Evolutionary conservation across 2,113 vertebrate species (phyloP).

Genomic region (Daboia siamensis): DNA sequence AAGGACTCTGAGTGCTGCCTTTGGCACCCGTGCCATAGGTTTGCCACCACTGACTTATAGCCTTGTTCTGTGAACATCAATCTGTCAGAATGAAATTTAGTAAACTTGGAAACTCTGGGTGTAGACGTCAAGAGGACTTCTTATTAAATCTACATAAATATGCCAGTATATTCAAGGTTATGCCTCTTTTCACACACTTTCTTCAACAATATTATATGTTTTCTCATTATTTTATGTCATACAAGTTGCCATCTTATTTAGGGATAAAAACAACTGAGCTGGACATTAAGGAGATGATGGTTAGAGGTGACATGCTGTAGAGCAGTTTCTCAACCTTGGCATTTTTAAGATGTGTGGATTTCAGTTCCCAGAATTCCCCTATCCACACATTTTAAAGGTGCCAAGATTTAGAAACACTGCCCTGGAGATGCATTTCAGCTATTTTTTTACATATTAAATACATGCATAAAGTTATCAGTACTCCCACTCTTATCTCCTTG

Average conservation of each 20-base stretch:
- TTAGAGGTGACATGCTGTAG: neutral
- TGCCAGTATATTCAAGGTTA: neutral
- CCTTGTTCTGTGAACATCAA: neutral
- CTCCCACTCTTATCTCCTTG: neutral
- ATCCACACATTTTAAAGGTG: neutral
- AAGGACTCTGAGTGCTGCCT: no score
- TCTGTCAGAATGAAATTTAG: neutral
- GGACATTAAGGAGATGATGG: neutral
- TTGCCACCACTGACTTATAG: neutral
- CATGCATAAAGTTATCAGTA: neutral
- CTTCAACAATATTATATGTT: neutral
- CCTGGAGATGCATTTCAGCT: neutral
- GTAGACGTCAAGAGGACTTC: neutral
- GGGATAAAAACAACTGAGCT: neutral
- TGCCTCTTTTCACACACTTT: neutral
- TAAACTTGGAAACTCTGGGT: neutral
- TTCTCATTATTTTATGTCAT: neutral
- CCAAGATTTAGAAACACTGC: neutral
- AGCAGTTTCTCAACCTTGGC: neutral
- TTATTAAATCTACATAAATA: neutral
- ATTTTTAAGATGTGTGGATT: neutral
- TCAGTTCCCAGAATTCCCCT: neutral
- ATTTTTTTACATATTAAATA: neutral
- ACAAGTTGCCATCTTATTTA: neutral
- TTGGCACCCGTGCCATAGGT: no score